Conservation (phyloP, 2,113 vertebrate genomes). For the Chauna torquata region DNA sequence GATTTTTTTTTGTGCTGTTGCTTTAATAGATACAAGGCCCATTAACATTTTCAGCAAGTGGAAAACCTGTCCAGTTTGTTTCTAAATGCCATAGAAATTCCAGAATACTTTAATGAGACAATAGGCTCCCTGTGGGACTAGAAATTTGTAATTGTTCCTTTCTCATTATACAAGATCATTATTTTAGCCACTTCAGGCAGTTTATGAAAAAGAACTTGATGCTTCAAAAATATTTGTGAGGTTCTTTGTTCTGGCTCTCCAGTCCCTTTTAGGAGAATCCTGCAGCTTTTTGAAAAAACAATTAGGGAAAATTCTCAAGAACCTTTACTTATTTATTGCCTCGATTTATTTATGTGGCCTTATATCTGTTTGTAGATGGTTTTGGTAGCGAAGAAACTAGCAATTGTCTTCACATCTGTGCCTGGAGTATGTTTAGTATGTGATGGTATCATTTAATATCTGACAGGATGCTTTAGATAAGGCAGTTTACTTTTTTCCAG, state of each 20-base stretch:
- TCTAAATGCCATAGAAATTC: conserved; percentile 47
- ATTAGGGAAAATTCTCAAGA: neutral
- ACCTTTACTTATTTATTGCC: neutral
- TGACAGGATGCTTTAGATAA: neutral
- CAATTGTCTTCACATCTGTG: neutral
- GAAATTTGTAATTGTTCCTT: conserved; percentile 39
- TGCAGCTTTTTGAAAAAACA: neutral
- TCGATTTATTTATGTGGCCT: neutral
- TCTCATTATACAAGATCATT: conserved; percentile 48
- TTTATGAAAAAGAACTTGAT: conserved; percentile 44
- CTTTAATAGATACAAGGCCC: neutral
- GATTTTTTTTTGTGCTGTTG: neutral
- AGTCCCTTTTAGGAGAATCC: neutral
- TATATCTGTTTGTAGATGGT: neutral
- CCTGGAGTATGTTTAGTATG: neutral
- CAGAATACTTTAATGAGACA: neutral
- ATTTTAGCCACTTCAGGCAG: conserved; percentile 39
- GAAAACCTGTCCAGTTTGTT: neutral
- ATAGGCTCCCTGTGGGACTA: neutral
- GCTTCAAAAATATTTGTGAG: neutral
- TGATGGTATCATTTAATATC: neutral
- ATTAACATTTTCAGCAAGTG: neutral
- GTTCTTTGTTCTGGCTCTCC: conserved; percentile 24
- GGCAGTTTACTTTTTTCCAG: neutral
- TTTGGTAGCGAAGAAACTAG: neutral